These are phyloP conservation scores for Diadophis punctatus DNA, from an alignment of 2,113 vertebrate genomes.

Conservation along the genomic window DNA sequence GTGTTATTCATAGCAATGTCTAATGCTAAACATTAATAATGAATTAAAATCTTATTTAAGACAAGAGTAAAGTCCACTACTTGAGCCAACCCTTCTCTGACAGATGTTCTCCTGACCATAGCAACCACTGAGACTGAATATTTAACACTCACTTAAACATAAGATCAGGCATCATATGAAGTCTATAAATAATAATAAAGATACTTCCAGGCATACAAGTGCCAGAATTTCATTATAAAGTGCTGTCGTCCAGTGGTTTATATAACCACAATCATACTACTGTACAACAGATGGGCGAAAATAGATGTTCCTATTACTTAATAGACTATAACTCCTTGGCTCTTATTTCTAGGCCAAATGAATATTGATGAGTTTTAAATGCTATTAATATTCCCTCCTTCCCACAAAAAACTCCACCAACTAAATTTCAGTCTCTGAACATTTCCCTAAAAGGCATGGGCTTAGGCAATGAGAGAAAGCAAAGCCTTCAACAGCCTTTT, in stretches of 20 bases:
- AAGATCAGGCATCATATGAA: slow-evolving; percentile 61
- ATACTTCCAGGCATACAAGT: slow-evolving; percentile 49
- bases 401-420: slow-evolving; percentile 29
- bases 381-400: background rate
- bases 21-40: slow-evolving; percentile 55
- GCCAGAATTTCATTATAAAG: slow-evolving; percentile 54
- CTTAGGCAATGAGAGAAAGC: slow-evolving; percentile 26
- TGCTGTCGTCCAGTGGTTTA: slow-evolving; percentile 50
- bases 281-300: slow-evolving; percentile 48
- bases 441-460: slow-evolving; percentile 47
- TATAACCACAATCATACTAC: slow-evolving; percentile 46
- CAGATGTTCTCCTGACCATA: slow-evolving; percentile 52
- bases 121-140: slow-evolving; percentile 60
- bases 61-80: slow-evolving; percentile 45
- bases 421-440: slow-evolving; percentile 45
- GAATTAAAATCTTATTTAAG: slow-evolving; percentile 51
- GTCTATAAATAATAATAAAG: slow-evolving; percentile 68
- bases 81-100: slow-evolving; percentile 39
- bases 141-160: slow-evolving; percentile 65
- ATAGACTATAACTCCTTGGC: background rate
- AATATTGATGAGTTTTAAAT: background rate
- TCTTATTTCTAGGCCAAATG: slow-evolving; percentile 11
- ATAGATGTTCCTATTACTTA: slow-evolving; percentile 8
- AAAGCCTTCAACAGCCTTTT: slow-evolving; percentile 14
- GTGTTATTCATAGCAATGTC: slow-evolving; percentile 49